These are phyloP conservation scores for Lepeophtheirus salmonis DNA, from an alignment of 1,140 invertebrate species.

Conservation along the genomic window DNA sequence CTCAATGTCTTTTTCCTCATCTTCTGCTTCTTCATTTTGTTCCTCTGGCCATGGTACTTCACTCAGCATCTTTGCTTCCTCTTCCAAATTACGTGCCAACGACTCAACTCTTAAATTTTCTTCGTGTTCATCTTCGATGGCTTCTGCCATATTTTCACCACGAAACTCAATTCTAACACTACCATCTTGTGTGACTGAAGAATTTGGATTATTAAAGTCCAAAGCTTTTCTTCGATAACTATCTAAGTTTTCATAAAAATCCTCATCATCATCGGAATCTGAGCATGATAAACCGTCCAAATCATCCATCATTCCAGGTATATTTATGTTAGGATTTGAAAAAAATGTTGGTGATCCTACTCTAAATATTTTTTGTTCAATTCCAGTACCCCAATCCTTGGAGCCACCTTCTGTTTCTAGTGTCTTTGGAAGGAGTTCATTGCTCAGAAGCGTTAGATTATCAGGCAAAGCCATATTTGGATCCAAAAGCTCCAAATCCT, in stretches of 20 bases:
- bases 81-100: slow-evolving; percentile 23
- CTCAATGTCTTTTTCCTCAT: slow-evolving; percentile 25
- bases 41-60: slow-evolving; percentile 26
- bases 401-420: slow-evolving; percentile 21
- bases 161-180: slow-evolving; percentile 51
- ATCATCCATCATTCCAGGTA: slow-evolving; percentile 22
- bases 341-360: slow-evolving; percentile 23
- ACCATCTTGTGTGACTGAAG: slow-evolving; percentile 6
- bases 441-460: slow-evolving; percentile 27
- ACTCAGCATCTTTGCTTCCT: slow-evolving; percentile 22
- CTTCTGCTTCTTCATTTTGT: slow-evolving; percentile 25
- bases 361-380: slow-evolving; percentile 22
- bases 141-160: slow-evolving; percentile 60
- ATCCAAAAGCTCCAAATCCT: slow-evolving; percentile 26
- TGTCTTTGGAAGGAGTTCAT: slow-evolving; percentile 19
- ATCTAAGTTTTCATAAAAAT: slow-evolving; percentile 18
- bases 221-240: slow-evolving; percentile 14
- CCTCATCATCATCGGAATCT: slow-evolving; percentile 25
- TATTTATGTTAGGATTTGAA: slow-evolving; percentile 23
- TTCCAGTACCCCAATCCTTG: slow-evolving; percentile 25
- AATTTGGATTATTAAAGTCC: too few species aligned
- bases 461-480: slow-evolving; percentile 28
- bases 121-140: slow-evolving; percentile 43
- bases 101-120: slow-evolving; percentile 22
- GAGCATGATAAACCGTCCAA: slow-evolving; percentile 24